Evolutionary conservation across 2,113 vertebrate genomes (phyloP), one percentile per base, ranked within the genome.

Genomic region (Panthera leo): DNA sequence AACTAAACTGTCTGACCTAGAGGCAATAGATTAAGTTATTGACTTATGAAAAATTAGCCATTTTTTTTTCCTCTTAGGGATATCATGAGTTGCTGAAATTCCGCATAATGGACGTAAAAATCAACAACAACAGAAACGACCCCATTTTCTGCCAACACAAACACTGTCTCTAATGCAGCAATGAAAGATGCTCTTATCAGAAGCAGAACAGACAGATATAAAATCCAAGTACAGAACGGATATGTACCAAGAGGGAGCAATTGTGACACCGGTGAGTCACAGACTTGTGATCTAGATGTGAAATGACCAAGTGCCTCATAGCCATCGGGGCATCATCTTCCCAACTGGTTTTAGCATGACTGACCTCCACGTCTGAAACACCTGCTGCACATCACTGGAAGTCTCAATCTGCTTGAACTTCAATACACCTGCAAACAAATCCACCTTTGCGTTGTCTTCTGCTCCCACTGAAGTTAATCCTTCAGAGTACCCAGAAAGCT

Each of bases 121-220:
- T 98, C 97, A 98, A 98, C 95, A 98, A 89, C 97, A 94, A n/a
- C 65, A 94, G 79, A 34, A 94, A 85, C 95, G 97, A 96, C 93
- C 97, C 95, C 97, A 42, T 78, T 98, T 93, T 70, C 82, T 97
- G 84, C 55, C 93, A 98, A 95, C 94, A 94, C 93, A 98, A 98
- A 98, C 83, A 96, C 63, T 75, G 55, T 55, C 42, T 23, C 0
- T 51, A 3, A 86, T 71, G 92, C 36, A 83, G 34, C 96, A 94
- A 65, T 90, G 94, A 97, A 95, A 97, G 95, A 70, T 63, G 16
- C 1, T 65, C 14, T 93, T 65, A 84, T 34, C 86, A 96, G 29
- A 89, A 63, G 19, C 31, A 61, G 27, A 18, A n/a, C 89, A 80
- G 48, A 84, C 31, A 79, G 87, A 86, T 63, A 65, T 9, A 55